Conservation (phyloP, 2,888 invertebrate genomes). For the Epistrophella euchroma region DNA sequence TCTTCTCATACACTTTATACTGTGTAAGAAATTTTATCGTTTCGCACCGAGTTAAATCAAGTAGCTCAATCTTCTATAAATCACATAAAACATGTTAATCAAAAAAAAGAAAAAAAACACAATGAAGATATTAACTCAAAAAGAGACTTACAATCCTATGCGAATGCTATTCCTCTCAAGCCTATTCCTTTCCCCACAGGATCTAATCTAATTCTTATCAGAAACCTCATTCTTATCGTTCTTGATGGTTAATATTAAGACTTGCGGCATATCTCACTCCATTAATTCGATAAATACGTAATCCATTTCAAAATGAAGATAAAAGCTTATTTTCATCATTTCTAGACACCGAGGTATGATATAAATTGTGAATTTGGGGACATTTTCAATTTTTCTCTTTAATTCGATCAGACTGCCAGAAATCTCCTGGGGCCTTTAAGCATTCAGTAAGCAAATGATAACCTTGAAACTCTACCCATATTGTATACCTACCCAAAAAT, state of each 20-base stretch:
- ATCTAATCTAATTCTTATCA: conserved; percentile 2
- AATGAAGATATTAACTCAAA: too few species aligned
- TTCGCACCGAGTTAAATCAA: conserved; percentile 1
- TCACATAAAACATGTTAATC: conserved; percentile 16
- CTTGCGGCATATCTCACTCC: conserved; percentile 7
- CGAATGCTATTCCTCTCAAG: background rate
- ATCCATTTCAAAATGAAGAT: conserved; percentile 35
- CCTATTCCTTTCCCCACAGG: background rate
- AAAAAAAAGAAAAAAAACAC: background rate
- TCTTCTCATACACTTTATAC: background rate
- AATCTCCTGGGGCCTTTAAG: background rate
- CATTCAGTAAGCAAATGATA: background rate
- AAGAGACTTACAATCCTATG: too few species aligned
- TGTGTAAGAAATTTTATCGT: background rate
- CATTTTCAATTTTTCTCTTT: conserved; percentile 32
- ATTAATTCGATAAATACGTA: conserved; percentile 12
- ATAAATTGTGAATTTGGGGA: conserved; percentile 3
- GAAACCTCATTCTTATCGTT: conserved; percentile 6
- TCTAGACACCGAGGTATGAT: background rate
- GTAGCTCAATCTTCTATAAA: conserved; percentile 2
- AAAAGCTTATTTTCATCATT: background rate
- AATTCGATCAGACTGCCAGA: conserved; percentile 17
- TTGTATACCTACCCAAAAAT: background rate
- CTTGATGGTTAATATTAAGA: conserved; percentile 2
- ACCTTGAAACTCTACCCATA: conserved; percentile 20